A percentile compares a stretch with the other conserved stretches of the same genome.
Conservation (phyloP, 2,113 vertebrate genomes). For the Cryptotis parvus region DNA sequence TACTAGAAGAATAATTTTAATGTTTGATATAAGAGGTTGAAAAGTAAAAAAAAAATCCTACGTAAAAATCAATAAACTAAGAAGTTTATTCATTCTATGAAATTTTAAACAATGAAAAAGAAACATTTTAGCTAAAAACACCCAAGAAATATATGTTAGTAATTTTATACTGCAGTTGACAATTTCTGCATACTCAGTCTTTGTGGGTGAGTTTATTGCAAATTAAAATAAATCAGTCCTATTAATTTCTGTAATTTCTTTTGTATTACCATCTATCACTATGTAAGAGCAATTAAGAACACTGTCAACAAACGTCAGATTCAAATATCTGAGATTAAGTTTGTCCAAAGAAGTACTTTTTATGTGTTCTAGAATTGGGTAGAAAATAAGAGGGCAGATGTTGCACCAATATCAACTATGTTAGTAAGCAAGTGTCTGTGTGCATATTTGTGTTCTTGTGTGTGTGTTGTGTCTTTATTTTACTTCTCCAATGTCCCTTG, state of each 20-base stretch:
- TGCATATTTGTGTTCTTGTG: no score
- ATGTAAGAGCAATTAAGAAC: background rate
- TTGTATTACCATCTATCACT: background rate
- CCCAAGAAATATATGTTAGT: background rate
- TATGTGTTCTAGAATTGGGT: background rate
- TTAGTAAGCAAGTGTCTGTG: background rate
- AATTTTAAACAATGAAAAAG: background rate
- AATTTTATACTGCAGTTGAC: background rate
- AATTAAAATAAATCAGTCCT: background rate
- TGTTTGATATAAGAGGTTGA: constrained; percentile 29
- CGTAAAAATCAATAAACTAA: background rate
- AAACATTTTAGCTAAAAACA: background rate
- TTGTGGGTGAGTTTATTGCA: background rate
- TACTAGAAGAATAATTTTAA: constrained; percentile 57
- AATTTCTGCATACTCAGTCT: background rate
- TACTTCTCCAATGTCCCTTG: background rate
- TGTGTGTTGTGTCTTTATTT: background rate
- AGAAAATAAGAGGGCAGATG: background rate
- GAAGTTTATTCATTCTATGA: constrained; percentile 11
- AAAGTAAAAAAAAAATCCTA: constrained; percentile 41
- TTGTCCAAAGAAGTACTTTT: constrained; percentile 27
- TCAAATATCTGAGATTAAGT: constrained; percentile 10
- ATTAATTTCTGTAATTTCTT: constrained; percentile 1
- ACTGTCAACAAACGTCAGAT: background rate
- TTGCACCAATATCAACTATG: no score